These are phyloP conservation scores for Adelphocoris suturalis DNA, from an alignment of 2,888 invertebrate genomes.

Conservation along the genomic window DNA sequence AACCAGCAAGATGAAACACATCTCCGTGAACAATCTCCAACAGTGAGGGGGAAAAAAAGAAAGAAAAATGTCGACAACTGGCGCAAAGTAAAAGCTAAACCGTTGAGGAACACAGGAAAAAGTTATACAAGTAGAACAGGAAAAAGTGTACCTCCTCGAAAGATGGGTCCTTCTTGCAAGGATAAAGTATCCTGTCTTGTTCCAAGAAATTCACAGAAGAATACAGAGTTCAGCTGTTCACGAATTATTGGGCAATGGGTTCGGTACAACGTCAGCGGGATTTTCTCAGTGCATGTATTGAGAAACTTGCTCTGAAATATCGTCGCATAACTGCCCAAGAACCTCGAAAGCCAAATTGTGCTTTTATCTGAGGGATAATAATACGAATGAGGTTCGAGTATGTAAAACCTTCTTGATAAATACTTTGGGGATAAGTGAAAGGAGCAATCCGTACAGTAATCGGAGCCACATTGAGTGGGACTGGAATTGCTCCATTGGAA, in stretches of 20 bases:
- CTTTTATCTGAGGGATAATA: conserved; percentile 71
- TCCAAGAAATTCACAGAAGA: conserved; percentile 69
- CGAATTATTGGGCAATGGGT: conserved; percentile 70
- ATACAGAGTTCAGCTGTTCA: conserved; percentile 66
- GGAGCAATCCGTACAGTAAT: conserved; percentile 75
- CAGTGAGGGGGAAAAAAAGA: conserved; percentile 25
- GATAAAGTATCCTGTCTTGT: conserved; percentile 70
- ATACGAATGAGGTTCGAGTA: conserved; percentile 73
- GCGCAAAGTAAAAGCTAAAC: conserved; percentile 20
- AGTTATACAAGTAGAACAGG: conserved; percentile 67
- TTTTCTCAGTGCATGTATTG: conserved; percentile 70
- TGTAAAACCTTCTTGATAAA: conserved; percentile 76
- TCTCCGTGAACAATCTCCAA: conserved; percentile 33
- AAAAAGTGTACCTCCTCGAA: conserved; percentile 67
- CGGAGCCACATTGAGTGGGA: conserved; percentile 73
- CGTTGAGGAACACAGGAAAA: conserved; percentile 61
- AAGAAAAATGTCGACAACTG: not conserved
- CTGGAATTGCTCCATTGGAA: conserved; percentile 74
- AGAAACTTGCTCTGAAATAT: conserved; percentile 67
- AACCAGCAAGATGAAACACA: conserved; percentile 35
- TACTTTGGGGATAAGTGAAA: conserved; percentile 76
- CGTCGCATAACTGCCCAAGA: conserved; percentile 64
- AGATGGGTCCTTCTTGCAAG: conserved; percentile 70
- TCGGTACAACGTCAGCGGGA: conserved; percentile 70
- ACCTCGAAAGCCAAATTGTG: conserved; percentile 70